phyloP scores from a whole-genome alignment of 2,888 invertebrate genomes.

The Conchocele bisecta region DNA sequence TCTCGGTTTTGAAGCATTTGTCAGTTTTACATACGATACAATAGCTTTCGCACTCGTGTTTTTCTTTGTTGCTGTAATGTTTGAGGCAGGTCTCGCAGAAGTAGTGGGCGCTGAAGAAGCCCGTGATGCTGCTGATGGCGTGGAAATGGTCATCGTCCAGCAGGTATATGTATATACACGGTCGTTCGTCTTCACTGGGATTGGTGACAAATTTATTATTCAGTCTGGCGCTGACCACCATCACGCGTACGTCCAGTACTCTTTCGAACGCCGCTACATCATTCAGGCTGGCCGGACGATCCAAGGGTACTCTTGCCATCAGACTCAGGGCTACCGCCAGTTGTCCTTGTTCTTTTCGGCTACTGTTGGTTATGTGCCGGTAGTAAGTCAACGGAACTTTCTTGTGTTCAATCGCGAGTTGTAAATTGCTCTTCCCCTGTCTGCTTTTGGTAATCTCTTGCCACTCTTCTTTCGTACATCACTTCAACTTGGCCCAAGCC shows the following conservation, averaged over 20 bases:
- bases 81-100: too few species aligned
- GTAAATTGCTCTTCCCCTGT: neutral
- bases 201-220: constrained; percentile 41
- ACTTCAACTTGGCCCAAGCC: constrained; percentile 11
- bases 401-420: constrained; percentile 28
- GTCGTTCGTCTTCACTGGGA: constrained; percentile 22
- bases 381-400: constrained; percentile 30
- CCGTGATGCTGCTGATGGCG: constrained; percentile 25
- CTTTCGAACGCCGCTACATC: constrained; percentile 24
- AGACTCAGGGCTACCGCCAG: neutral
- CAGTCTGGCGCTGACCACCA: constrained; percentile 46
- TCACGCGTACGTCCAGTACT: constrained; percentile 29
- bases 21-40: constrained; percentile 30
- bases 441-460: constrained; percentile 21
- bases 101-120: constrained; percentile 29
- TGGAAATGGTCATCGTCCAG: constrained; percentile 36
- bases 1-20: constrained; percentile 10
- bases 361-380: constrained; percentile 9
- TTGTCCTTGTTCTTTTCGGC: neutral
- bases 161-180: constrained; percentile 37
- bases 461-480: constrained; percentile 27
- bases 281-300: constrained; percentile 21
- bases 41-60: constrained; percentile 10
- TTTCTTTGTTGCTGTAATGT: too few species aligned
- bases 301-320: neutral